phyloP scores from a whole-genome alignment of 2,113 vertebrate species.

The Anser cygnoides region DNA sequence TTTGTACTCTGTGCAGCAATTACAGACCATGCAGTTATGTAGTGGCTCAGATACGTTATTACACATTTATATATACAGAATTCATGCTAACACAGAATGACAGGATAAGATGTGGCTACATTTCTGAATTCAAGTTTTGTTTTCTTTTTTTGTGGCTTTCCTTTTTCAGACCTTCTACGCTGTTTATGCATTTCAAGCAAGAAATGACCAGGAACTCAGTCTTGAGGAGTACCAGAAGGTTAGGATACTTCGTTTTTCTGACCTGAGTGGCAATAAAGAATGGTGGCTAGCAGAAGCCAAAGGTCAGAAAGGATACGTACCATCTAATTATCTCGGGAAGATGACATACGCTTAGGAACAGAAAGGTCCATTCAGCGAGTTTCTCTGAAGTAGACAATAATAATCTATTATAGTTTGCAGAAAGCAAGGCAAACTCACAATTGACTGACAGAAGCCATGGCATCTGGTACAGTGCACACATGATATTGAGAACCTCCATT shows the following conservation, averaged over 20 bases:
- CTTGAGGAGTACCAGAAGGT: slow-evolving; percentile 92
- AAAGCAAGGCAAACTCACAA: slow-evolving; percentile 16
- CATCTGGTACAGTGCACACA: background rate
- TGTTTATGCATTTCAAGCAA: slow-evolving; percentile 92
- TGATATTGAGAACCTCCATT: slow-evolving; percentile 13
- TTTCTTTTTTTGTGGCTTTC: slow-evolving; percentile 2
- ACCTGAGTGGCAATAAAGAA: slow-evolving; percentile 93
- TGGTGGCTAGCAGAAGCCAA: slow-evolving; percentile 96
- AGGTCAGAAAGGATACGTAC: slow-evolving; percentile 92
- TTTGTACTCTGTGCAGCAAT: background rate
- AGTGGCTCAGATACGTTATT: fast-evolving
- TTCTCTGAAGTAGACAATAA: slow-evolving; percentile 25
- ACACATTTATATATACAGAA: background rate
- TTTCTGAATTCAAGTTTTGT: background rate
- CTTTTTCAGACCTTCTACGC: slow-evolving; percentile 89
- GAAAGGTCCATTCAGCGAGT: background rate
- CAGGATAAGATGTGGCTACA: background rate
- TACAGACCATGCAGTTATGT: background rate
- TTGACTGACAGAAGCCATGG: slow-evolving; percentile 29
- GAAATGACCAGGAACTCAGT: slow-evolving; percentile 92
- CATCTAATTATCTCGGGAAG: slow-evolving; percentile 94
- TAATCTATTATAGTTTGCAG: slow-evolving; percentile 11
- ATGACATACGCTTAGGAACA: slow-evolving; percentile 91
- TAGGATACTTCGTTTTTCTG: slow-evolving; percentile 88
- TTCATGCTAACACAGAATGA: background rate